Evolutionary conservation across 2,888 invertebrate species (phyloP).

Genomic region (Calliopum simillimum): DNA sequence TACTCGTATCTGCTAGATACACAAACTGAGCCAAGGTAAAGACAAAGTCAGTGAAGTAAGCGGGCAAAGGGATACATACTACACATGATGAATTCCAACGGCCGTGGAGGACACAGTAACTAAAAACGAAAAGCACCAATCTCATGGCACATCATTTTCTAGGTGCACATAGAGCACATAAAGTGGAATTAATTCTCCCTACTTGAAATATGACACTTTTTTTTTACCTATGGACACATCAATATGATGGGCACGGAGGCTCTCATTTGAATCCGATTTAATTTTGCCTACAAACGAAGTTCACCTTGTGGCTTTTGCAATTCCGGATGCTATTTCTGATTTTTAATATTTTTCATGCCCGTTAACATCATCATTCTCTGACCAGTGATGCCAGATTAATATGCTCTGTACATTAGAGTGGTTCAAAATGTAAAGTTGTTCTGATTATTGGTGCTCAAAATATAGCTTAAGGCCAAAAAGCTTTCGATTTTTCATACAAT

Average conservation of each 20-base stretch:
- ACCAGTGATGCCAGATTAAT: neutral
- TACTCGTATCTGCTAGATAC: constrained; percentile 10
- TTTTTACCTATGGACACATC: neutral
- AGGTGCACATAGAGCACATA: constrained; percentile 21
- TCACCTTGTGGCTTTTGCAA: constrained; percentile 12
- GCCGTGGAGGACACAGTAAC: too few relatives aligned
- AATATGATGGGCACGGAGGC: neutral
- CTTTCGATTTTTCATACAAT: too few relatives aligned
- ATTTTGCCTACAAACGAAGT: constrained; percentile 14
- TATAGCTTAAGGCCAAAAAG: too few relatives aligned
- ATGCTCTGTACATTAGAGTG: neutral
- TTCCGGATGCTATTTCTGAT: constrained; percentile 17
- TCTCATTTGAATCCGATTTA: constrained; percentile 18
- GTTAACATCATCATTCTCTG: neutral
- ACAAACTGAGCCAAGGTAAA: neutral
- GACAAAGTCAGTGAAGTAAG: too few relatives aligned
- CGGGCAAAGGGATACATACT: too few relatives aligned
- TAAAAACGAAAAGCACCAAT: too few relatives aligned
- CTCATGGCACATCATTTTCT: neutral
- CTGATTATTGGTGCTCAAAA: too few relatives aligned
- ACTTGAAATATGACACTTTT: constrained; percentile 26
- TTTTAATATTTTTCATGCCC: neutral
- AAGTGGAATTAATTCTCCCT: constrained; percentile 12
- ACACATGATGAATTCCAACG: too few relatives aligned
- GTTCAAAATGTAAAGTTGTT: too few relatives aligned